Percentiles rank a stretch among this genome's conserved stretches.
Evolutionary conservation across 2,888 invertebrate species (phyloP).

Genomic region (Trisateles emortualis): DNA sequence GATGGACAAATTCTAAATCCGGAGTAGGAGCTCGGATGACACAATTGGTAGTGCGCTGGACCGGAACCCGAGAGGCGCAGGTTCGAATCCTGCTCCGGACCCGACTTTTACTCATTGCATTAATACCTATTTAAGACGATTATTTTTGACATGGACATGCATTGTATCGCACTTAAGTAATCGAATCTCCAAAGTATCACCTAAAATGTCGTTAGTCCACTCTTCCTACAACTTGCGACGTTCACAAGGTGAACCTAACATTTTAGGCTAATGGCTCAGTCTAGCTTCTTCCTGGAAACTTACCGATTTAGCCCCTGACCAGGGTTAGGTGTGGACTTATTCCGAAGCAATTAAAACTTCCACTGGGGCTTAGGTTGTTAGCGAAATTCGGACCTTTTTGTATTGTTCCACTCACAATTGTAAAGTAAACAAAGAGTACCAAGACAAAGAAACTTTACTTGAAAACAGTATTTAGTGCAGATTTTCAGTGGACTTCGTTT

Average conservation of each 20-base stretch:
- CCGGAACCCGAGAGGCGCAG: too few species aligned
- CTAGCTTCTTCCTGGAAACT: constrained; percentile 45
- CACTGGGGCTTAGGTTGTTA: constrained; percentile 69
- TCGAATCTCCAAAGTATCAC: too few species aligned
- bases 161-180: too few species aligned
- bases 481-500: constrained; percentile 64
- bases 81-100: too few species aligned
- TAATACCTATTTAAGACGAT: too few species aligned
- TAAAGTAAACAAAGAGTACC: constrained; percentile 76
- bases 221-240: constrained; percentile 15
- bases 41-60: too few species aligned
- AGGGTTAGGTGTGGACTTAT: constrained; percentile 62
- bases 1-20: too few species aligned
- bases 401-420: constrained; percentile 73
- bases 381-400: constrained; percentile 76
- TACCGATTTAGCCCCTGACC: constrained; percentile 26
- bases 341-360: constrained; percentile 82
- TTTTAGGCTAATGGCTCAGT: constrained; percentile 63
- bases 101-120: too few species aligned
- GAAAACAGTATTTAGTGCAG: constrained; percentile 77
- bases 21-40: too few species aligned
- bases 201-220: not conserved
- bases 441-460: constrained; percentile 74
- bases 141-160: too few species aligned
- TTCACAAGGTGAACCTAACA: constrained; percentile 36